Conservation (phyloP, 2,113 vertebrate genomes). For the Thomomys bottae region DNA sequence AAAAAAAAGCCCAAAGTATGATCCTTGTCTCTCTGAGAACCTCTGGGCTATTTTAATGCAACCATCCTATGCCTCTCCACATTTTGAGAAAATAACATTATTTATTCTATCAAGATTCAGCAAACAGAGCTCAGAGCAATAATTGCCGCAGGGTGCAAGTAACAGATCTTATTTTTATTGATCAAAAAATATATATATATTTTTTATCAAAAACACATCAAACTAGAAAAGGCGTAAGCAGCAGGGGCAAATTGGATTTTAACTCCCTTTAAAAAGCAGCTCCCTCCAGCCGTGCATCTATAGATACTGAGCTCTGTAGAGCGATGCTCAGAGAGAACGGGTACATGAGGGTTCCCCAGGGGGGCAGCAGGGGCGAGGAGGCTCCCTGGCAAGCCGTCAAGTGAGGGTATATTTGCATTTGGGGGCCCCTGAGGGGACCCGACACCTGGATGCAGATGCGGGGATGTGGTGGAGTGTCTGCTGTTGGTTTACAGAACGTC, state of each 20-base stretch:
- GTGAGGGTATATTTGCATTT: background rate
- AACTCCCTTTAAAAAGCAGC: conserved; percentile 60
- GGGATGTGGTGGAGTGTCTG: background rate
- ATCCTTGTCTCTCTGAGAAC: background rate
- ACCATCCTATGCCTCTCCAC: background rate
- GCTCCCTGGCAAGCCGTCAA: rapidly evolving
- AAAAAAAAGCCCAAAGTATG: background rate
- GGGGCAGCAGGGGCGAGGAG: background rate
- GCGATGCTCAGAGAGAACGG: rapidly evolving
- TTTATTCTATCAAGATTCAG: conserved; percentile 63
- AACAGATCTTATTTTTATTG: conserved; percentile 77
- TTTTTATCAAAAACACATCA: conserved; percentile 67
- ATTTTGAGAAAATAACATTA: conserved; percentile 43
- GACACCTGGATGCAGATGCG: conserved; percentile 29
- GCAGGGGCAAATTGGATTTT: conserved; percentile 70
- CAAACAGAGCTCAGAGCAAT: conserved; percentile 37
- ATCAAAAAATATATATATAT: conserved; percentile 47
- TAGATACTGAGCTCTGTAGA: background rate
- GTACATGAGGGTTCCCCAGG: rapidly evolving
- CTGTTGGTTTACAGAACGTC: background rate
- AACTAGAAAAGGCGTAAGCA: conserved; percentile 62
- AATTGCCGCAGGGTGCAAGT: conserved; percentile 36
- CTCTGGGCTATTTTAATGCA: background rate
- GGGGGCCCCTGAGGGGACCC: background rate
- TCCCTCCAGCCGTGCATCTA: background rate